Base-by-base conservation (phyloP, 2,113 vertebrate species). In the Cinclus cinclus region DNA sequence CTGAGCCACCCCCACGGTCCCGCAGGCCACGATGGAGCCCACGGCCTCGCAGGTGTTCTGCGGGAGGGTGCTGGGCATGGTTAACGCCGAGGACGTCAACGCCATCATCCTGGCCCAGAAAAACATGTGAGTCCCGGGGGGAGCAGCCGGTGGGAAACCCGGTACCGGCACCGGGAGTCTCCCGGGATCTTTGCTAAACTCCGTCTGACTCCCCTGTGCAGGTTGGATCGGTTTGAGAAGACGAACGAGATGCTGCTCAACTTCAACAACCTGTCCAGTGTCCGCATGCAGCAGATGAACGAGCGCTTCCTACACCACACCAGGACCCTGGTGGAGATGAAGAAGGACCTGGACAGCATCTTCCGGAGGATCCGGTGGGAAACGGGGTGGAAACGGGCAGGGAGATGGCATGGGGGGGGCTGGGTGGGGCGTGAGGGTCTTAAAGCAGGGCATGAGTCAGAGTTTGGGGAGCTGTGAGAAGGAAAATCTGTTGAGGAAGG, bases 241-340 rank as follows among this genome's bases (percentile, higher is more conserved):
- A 99, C 99, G 64, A 99, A 99, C 0, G 99, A 99, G 97, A 99
- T 99, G 99, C 98, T 99, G 44, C 98, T 99, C 81, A 99, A 99
- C 94, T 99, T 99, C 89, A 99, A 99, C 73, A 99, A 98, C 59
- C 98, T 99, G 80, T 99, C 99, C 4, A 99, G 97, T 0, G 97
- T 98, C 19, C 97, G 99, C 49, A 98, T 99, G 95, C 99, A 99
- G 94, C 99, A 99, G 97, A 99, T 99, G 99, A 99, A 96, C 0
- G 99, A 99, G 63, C 98, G 98, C 19, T 99, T 99, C 96, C 74
- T 98, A 73, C 98, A 99, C 74, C 99, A 99, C 97, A 99, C 99
- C 1, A 96, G 98, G 41, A 99, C 98, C 0, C 97, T 99, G 70
- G 98, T 99, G 76, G 99, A 99, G 85, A 99, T 99, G 99, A 99